Percentiles rank a stretch among this genome's conserved stretches.
phyloP scores from a whole-genome alignment of 2,113 vertebrate genomes.

The Ahaetulla prasina region DNA sequence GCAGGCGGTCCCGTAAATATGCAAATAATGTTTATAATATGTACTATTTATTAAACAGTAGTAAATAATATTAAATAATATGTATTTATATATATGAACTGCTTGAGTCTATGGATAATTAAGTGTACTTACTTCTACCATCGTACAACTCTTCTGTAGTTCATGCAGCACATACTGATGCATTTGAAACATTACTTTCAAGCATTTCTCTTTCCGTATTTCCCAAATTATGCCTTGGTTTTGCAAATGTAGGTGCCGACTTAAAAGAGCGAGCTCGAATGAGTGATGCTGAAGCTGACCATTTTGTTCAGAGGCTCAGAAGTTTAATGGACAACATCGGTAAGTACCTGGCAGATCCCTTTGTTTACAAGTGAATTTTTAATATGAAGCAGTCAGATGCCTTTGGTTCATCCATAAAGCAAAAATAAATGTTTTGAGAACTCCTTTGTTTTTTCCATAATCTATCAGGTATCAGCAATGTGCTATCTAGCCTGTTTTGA shows the following conservation, averaged over 20 bases:
- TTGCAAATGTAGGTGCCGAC: conserved; percentile 79
- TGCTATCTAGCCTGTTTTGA: neutral
- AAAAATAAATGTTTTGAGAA: neutral
- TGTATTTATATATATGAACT: neutral
- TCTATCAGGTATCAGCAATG: neutral
- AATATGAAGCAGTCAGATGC: neutral
- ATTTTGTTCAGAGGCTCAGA: conserved; percentile 84
- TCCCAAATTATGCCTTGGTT: neutral
- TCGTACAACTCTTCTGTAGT: neutral
- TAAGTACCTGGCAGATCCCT: conserved; percentile 50
- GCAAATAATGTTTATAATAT: too few relatives aligned
- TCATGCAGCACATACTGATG: neutral
- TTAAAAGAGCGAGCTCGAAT: conserved; percentile 90
- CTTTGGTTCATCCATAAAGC: neutral
- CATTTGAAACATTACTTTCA: neutral
- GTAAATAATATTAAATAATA: neutral
- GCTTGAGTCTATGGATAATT: neutral
- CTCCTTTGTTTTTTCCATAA: neutral
- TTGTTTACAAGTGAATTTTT: neutral
- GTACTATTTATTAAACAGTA: neutral
- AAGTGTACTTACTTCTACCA: neutral
- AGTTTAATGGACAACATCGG: conserved; percentile 91
- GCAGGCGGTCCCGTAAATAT: too few relatives aligned
- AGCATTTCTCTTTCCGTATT: neutral
- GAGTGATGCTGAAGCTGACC: conserved; percentile 77